These are phyloP conservation scores for Polyommatus iphigenia DNA, from an alignment of 2,888 invertebrate species.

Conservation along the genomic window DNA sequence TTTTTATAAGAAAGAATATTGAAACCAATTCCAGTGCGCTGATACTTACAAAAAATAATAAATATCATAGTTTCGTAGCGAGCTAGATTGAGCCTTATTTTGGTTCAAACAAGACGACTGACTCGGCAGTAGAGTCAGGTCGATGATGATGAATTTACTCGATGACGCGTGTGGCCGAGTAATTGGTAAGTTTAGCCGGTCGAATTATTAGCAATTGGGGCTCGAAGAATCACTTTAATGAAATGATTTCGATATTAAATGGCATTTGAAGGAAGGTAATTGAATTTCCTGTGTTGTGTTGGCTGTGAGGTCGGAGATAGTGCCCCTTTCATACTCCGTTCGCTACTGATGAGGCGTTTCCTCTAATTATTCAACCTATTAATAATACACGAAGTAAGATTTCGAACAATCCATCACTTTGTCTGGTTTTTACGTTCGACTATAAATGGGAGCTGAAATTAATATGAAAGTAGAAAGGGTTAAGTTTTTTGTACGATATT, in stretches of 20 bases:
- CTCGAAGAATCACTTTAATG: slow-evolving; percentile 70
- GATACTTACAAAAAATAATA: too few relatives aligned
- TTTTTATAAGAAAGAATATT: not conserved
- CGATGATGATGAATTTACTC: not conserved
- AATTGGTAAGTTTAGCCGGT: slow-evolving; percentile 61
- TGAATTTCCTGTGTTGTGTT: slow-evolving; percentile 75
- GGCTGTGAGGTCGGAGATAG: slow-evolving; percentile 61
- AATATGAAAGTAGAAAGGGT: slow-evolving; percentile 10
- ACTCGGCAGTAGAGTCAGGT: not conserved
- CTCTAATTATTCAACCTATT: slow-evolving; percentile 77
- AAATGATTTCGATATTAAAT: slow-evolving; percentile 77
- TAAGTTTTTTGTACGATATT: slow-evolving; percentile 1
- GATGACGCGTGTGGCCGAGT: slow-evolving; percentile 33
- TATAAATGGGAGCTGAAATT: slow-evolving; percentile 27
- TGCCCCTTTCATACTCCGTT: slow-evolving; percentile 63
- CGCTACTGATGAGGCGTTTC: slow-evolving; percentile 72
- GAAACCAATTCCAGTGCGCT: not conserved
- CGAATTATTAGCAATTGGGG: slow-evolving; percentile 69
- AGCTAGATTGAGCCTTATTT: too few relatives aligned
- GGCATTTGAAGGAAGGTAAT: slow-evolving; percentile 77
- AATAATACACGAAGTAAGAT: slow-evolving; percentile 58
- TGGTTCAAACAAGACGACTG: not conserved
- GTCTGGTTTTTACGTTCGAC: slow-evolving; percentile 19
- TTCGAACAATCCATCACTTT: slow-evolving; percentile 61
- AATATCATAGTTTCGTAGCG: too few relatives aligned